Conservation (phyloP, 2,113 vertebrate genomes). For the Corythaixoides concolor region DNA sequence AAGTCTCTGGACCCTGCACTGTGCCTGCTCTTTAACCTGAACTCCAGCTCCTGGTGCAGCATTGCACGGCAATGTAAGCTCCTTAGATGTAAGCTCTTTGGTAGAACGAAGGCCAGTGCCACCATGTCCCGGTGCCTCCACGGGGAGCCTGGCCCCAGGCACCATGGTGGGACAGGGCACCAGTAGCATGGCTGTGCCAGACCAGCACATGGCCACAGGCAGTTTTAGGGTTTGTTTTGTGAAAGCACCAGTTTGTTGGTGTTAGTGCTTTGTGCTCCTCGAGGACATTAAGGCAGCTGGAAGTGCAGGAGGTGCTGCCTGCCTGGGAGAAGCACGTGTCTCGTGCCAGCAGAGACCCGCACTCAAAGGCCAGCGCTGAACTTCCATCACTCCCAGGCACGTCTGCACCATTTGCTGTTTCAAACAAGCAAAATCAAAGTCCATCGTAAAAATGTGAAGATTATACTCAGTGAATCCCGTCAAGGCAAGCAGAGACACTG, state of each 20-base stretch:
- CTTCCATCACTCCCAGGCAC: rapidly evolving
- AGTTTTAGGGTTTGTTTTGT: neutral
- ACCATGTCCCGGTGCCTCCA: rapidly evolving
- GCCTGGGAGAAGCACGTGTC: rapidly evolving
- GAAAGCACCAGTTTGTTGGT: neutral
- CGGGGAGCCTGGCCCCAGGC: rapidly evolving
- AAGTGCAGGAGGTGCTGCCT: neutral
- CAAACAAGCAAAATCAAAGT: neutral
- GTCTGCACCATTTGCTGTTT: rapidly evolving
- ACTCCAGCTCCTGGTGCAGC: neutral
- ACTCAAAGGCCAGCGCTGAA: neutral
- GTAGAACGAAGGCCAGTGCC: rapidly evolving
- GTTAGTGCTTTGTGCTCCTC: neutral
- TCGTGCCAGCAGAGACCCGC: rapidly evolving
- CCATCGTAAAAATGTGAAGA: neutral
- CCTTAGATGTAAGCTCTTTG: slow-evolving; percentile 17
- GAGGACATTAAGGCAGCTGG: neutral
- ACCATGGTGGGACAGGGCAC: rapidly evolving
- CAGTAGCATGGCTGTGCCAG: rapidly evolving
- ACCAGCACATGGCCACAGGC: rapidly evolving
- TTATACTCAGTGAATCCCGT: neutral
- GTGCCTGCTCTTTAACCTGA: neutral
- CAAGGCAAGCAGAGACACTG: neutral
- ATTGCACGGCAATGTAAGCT: rapidly evolving
- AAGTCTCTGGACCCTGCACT: neutral